Base-by-base conservation (phyloP, 2,888 invertebrate genomes). In the Torymus tubicola region DNA sequence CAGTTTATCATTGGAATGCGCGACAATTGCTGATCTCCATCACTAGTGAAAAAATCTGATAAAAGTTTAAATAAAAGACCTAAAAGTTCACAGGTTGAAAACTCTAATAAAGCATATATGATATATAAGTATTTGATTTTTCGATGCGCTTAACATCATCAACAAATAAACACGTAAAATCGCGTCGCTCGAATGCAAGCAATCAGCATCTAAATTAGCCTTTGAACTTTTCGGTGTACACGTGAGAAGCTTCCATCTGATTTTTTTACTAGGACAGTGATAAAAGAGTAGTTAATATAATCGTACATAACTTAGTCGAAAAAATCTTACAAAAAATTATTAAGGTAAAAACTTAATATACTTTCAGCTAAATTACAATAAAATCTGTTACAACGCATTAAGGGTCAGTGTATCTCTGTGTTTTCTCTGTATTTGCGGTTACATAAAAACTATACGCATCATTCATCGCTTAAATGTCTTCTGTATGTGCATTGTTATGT, bases 271-370 rank as follows among this genome's bases (percentile, higher is more conserved):
- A 53, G 21, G 21, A 79, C 52, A 60, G 58, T 64, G 58, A 80
- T 61, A n/a, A 80, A 53, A 12, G 70, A 74, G 42, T 74, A 67
- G 71, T 53, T 31, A 63, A 63, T 74, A 79, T 52, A 80, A 68
- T 71, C 58, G 42, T 42, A 52, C 63, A 78, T 64, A 74, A 81
- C 63, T 81, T 80, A 78, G 77, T 73, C 53, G 16, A 78, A 61
- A 64, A 72, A 75, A 78, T 77, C 67, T 82, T 82, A 82, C 75
- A 78, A 82, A 80, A 72, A 73, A 63, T 42, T 16, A 70, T 16
- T 73, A 78, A 75, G 31, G 67, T 80, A 78, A 72, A 82, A 82
- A 82, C 80, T 82, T 82, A 78, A 78, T 78, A 78, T 61, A 71
- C 58, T 71, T 69, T 65, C 50, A 65, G 65, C 60, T 82, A 80